Evolutionary conservation across 2,797 vertebrate genomes (phyloP).

Genomic region (Acipenser ruthenus): DNA sequence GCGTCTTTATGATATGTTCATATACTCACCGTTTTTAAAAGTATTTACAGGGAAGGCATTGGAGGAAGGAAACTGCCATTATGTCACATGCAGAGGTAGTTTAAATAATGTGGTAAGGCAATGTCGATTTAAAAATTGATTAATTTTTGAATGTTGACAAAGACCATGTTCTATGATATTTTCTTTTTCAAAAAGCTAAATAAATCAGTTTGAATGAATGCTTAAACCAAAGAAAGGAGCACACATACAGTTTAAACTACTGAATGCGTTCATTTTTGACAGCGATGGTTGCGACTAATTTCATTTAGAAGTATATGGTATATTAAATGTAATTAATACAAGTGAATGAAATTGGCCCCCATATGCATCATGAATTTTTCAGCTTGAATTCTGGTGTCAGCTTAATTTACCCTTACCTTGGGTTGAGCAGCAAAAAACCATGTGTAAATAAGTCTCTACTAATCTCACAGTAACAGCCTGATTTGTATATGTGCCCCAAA

Average conservation of each 20-base stretch:
- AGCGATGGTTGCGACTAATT: conserved; percentile 38
- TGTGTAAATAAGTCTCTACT: conserved; percentile 45
- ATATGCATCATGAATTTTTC: conserved; percentile 47
- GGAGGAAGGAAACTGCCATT: too few relatives aligned
- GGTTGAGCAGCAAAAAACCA: conserved; percentile 33
- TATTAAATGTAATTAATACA: conserved; percentile 45
- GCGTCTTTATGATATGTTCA: too few relatives aligned
- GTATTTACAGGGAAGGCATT: too few relatives aligned
- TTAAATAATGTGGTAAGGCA: too few relatives aligned
- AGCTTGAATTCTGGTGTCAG: conserved; percentile 40
- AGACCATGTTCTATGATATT: too few relatives aligned
- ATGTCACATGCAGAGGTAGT: too few relatives aligned
- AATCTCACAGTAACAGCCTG: conserved; percentile 31
- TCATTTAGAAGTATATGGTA: conserved; percentile 27
- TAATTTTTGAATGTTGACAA: too few relatives aligned
- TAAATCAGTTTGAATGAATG: too few relatives aligned
- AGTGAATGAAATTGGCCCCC: conserved; percentile 43
- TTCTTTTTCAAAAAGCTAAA: too few relatives aligned
- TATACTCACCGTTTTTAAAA: too few relatives aligned
- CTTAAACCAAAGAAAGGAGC: too few relatives aligned
- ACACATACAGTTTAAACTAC: conserved; percentile 1
- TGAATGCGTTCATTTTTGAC: conserved; percentile 34
- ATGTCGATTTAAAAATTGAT: too few relatives aligned
- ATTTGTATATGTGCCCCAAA: conserved; percentile 41
- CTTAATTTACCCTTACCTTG: conserved; percentile 39